Percentiles rank a stretch among this genome's conserved stretches.
These are phyloP conservation scores for Brachionus manjavacas DNA, from an alignment of 1,140 invertebrate species.

Conservation along the genomic window DNA sequence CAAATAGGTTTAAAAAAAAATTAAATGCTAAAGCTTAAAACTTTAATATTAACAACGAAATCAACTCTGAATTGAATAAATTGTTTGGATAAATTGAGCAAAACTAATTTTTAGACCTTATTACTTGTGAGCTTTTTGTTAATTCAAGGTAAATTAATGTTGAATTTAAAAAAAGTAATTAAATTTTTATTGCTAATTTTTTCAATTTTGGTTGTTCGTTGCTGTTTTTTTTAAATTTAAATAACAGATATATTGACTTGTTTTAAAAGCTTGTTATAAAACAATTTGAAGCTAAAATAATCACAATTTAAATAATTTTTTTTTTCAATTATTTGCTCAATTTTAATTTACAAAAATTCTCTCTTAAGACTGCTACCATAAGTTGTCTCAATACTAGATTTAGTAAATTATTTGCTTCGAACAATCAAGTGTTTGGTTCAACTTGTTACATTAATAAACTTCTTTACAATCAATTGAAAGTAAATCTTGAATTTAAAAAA, in stretches of 20 bases:
- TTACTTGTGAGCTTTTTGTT: neutral
- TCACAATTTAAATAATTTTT: neutral
- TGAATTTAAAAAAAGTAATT: neutral
- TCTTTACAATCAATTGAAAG: neutral
- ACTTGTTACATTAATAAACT: neutral
- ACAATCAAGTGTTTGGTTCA: neutral
- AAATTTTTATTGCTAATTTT: neutral
- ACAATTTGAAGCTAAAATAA: neutral
- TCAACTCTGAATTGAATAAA: neutral
- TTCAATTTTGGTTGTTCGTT: neutral
- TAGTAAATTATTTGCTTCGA: neutral
- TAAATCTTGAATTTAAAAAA: neutral
- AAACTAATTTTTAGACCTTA: neutral
- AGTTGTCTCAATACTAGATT: neutral
- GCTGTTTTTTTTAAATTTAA: neutral
- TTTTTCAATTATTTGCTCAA: neutral
- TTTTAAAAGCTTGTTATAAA: neutral
- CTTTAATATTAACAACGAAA: neutral
- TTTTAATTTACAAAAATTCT: neutral
- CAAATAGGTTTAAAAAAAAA: neutral
- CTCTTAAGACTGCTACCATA: neutral
- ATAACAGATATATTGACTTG: constrained; percentile 5
- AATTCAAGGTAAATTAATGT: constrained; percentile 6
- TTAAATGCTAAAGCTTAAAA: neutral
- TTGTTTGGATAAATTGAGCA: neutral